These are phyloP conservation scores for Aphodius sticticus DNA, from an alignment of 2,888 invertebrate genomes.

Conservation along the genomic window DNA sequence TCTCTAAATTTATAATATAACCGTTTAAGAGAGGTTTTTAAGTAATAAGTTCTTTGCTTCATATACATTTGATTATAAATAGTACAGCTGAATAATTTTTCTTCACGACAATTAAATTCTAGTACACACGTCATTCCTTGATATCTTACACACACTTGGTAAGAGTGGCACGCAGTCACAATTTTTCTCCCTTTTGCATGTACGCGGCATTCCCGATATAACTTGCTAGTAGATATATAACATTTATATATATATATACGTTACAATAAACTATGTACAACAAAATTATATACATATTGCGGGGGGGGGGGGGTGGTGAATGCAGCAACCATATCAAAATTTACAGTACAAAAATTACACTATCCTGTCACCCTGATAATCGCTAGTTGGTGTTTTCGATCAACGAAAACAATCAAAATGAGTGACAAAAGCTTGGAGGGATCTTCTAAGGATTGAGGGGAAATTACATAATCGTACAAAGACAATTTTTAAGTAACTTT, in stretches of 20 bases:
- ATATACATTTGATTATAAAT: neutral
- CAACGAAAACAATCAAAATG: neutral
- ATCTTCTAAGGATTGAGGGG: neutral
- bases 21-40: neutral
- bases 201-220: neutral
- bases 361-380: neutral
- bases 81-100: neutral
- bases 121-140: neutral
- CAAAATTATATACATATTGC: neutral
- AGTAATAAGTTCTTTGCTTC: neutral
- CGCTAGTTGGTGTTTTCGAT: neutral
- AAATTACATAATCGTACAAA: neutral
- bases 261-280: neutral
- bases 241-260: neutral
- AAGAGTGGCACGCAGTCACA: neutral
- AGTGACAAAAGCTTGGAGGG: neutral
- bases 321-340: neutral
- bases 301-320: neutral
- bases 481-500: neutral
- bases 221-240: conserved; percentile 4
- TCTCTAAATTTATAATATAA: neutral
- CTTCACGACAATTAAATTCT: neutral
- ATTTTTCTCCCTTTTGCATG: neutral
- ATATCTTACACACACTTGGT: neutral
- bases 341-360: neutral